Percentiles rank a stretch among this genome's conserved stretches.
These are phyloP conservation scores for Crossocerus cetratus DNA, from an alignment of 2,888 invertebrate genomes.

Conservation along the genomic window DNA sequence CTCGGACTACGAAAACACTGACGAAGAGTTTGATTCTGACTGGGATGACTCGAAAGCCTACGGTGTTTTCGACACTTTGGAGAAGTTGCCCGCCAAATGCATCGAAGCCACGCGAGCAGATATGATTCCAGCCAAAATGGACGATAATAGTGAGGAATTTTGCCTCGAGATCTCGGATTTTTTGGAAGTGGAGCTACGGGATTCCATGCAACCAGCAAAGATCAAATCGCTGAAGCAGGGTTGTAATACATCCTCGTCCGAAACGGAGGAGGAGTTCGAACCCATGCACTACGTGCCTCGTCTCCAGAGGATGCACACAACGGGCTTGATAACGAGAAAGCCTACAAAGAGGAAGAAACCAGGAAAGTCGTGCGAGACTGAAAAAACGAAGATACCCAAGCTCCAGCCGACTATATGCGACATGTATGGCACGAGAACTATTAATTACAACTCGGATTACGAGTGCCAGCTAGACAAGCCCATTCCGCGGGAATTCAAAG, in stretches of 20 bases:
- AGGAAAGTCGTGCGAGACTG: too few species aligned
- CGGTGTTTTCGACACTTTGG: too few species aligned
- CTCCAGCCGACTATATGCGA: slow-evolving; percentile 47
- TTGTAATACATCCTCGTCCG: not conserved
- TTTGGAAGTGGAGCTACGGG: not conserved
- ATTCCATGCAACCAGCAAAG: not conserved
- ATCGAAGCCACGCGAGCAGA: too few species aligned
- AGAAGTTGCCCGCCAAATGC: too few species aligned
- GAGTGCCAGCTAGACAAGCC: too few species aligned
- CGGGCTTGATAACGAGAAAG: not conserved
- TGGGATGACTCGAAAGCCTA: too few species aligned
- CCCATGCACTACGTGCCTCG: not conserved
- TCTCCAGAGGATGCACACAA: not conserved
- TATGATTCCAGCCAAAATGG: not conserved
- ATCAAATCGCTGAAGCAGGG: not conserved
- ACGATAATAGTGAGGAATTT: not conserved
- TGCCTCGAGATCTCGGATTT: not conserved
- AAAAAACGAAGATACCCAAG: not conserved
- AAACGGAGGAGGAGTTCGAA: not conserved
- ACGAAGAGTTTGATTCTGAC: too few species aligned
- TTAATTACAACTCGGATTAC: slow-evolving; percentile 53
- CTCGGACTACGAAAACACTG: too few species aligned
- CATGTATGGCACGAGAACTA: slow-evolving; percentile 58
- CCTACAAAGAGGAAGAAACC: not conserved
- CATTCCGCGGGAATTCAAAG: slow-evolving; percentile 24